phyloP scores from a whole-genome alignment of 2,797 vertebrate species.

The Acanthiza pusilla region DNA sequence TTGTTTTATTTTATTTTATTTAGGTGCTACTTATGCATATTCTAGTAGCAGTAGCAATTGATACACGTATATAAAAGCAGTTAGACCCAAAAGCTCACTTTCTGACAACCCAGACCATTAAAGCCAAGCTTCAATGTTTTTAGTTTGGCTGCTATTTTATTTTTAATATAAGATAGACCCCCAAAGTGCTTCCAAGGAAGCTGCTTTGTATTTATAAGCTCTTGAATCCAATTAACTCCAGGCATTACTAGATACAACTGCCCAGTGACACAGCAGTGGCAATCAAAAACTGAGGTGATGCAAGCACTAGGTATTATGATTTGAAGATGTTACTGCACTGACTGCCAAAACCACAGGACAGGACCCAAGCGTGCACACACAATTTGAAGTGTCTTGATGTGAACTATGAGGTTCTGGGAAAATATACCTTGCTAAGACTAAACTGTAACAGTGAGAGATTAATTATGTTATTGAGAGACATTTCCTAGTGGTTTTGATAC shows the following conservation, averaged over 20 bases:
- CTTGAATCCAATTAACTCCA: background rate
- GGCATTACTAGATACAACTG: background rate
- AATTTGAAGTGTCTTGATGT: background rate
- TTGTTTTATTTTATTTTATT: background rate
- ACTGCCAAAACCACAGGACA: background rate
- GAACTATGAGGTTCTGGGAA: background rate
- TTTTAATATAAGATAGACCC: background rate
- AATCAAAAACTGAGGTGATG: background rate
- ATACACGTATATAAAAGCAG: background rate
- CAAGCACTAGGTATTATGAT: background rate
- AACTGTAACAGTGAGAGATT: background rate
- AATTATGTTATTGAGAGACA: background rate
- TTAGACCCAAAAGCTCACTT: background rate
- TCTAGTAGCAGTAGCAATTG: background rate
- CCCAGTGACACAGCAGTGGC: background rate
- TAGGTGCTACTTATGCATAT: background rate
- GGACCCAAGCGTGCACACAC: rapidly evolving
- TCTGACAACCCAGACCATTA: background rate
- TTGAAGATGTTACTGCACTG: rapidly evolving
- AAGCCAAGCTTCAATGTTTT: background rate
- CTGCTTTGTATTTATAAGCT: background rate
- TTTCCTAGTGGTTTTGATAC: background rate
- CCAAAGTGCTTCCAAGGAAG: background rate
- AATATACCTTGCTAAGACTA: background rate
- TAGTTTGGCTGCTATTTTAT: background rate